These are phyloP conservation scores for Bombus confusus DNA, from an alignment of 1,140 invertebrate species.

Conservation along the genomic window DNA sequence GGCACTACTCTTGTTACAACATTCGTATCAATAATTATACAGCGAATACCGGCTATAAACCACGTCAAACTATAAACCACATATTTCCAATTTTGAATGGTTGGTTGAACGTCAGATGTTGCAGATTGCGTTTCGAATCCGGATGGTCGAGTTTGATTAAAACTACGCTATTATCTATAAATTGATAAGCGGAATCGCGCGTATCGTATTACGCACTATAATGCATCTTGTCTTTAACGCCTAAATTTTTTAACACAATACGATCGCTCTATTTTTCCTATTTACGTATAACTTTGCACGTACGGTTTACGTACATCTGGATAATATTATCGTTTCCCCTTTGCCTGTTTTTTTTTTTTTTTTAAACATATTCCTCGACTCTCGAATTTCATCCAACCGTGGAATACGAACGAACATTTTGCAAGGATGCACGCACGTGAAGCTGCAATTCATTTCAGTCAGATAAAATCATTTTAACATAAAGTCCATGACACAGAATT, in stretches of 20 bases:
- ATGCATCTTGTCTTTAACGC: neutral
- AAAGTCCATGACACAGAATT: neutral
- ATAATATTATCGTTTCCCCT: neutral
- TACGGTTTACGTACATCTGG: neutral
- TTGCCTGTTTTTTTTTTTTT: neutral
- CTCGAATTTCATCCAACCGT: neutral
- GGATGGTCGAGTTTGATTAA: neutral
- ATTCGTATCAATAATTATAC: too few relatives aligned
- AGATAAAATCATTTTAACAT: slow-evolving; percentile 21
- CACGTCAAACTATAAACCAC: neutral
- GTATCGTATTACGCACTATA: too few relatives aligned
- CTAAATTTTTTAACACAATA: neutral
- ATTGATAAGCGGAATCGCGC: neutral
- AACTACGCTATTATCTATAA: neutral
- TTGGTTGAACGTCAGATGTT: neutral
- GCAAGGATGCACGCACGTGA: neutral
- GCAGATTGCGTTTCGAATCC: neutral
- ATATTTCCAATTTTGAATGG: neutral
- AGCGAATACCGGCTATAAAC: neutral
- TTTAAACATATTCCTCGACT: neutral
- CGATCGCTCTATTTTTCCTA: rapidly evolving
- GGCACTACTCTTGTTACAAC: neutral
- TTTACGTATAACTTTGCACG: neutral
- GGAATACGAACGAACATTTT: slow-evolving; percentile 6
- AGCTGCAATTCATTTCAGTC: slow-evolving; percentile 6